Base-by-base conservation (phyloP, 2,113 vertebrate genomes). In the Tychaedon coryphoeus region DNA sequence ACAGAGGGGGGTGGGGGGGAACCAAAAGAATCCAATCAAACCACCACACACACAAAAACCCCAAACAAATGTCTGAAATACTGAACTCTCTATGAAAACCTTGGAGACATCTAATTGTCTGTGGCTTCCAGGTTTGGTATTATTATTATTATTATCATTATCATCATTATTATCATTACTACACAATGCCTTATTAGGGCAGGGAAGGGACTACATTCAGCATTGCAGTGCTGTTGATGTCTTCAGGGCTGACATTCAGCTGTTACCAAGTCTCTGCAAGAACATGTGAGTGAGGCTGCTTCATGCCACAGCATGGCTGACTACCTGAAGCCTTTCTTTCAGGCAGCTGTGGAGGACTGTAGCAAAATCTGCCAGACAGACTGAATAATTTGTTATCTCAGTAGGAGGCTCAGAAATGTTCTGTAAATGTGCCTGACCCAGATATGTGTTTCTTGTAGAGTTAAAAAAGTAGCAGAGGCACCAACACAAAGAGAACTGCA, bases 1-100 rank as follows among this genome's bases (percentile, higher is more conserved):
- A 26, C 38, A 31, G 5, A 6, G 20, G 3, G 17, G 8, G 14
- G 8, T 8, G 10, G 9, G 9, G 8, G 11, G 34, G 4, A 6
- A 14, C 10, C 26, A 34, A 42, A 65, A 72, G 14, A 24, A 23
- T 11, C 20, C 14, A 51, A 8, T 54, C 14, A 53, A 40, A 29
- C 22, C 28, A 43, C 13, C 45, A 54, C 19, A 33, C 8, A 42
- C 19, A 38, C 7, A 43, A 47, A 33, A 29, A 13, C 8, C 12
- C 23, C n/a, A n/a, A 8, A 4, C 31, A 74, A 79, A 54, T 43
- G 17, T 12, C 45, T 76, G 56, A 81, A 88, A 71, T 62, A 62
- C 15, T 15, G 17, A 18, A 43, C 9, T 67, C 26, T 65, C 13
- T 28, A 1, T 38, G 17, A 76, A 72, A 75, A 19, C 14, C 43